Conservation (phyloP, 2,888 invertebrate genomes). For the Chaetogeoica ovagalla region DNA sequence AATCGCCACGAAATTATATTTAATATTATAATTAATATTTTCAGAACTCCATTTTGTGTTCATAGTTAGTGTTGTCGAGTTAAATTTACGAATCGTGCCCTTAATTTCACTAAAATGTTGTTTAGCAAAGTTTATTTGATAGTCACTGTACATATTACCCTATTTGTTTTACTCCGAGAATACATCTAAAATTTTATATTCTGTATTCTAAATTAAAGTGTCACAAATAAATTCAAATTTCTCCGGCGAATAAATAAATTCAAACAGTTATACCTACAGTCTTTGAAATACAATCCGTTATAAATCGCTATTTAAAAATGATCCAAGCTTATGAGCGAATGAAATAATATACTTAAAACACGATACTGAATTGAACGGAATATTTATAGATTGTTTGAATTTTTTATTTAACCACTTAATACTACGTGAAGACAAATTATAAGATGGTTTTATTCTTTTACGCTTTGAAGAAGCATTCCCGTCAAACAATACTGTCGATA, state of each 20-base stretch:
- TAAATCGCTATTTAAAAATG: too few species aligned
- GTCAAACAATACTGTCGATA: too few species aligned
- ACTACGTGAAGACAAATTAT: too few species aligned
- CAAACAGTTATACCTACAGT: too few species aligned
- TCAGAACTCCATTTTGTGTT: neutral
- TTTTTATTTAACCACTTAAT: too few species aligned
- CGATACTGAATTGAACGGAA: too few species aligned
- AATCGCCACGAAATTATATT: neutral
- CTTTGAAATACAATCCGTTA: too few species aligned
- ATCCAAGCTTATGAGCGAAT: too few species aligned
- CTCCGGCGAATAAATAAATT: neutral
- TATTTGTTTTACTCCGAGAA: constrained; percentile 7
- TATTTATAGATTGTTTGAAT: too few species aligned
- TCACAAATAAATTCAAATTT: constrained; percentile 1
- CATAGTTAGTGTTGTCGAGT: neutral
- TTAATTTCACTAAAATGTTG: neutral
- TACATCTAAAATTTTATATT: neutral
- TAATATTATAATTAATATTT: neutral
- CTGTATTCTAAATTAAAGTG: neutral
- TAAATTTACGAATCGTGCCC: neutral
- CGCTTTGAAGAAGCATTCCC: too few species aligned
- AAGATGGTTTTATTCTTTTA: too few species aligned
- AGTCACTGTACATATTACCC: neutral
- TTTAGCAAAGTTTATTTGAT: neutral
- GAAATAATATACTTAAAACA: too few species aligned